Base-by-base conservation (phyloP, 2,888 invertebrate genomes). In the Lepetodrilus schrolli region DNA sequence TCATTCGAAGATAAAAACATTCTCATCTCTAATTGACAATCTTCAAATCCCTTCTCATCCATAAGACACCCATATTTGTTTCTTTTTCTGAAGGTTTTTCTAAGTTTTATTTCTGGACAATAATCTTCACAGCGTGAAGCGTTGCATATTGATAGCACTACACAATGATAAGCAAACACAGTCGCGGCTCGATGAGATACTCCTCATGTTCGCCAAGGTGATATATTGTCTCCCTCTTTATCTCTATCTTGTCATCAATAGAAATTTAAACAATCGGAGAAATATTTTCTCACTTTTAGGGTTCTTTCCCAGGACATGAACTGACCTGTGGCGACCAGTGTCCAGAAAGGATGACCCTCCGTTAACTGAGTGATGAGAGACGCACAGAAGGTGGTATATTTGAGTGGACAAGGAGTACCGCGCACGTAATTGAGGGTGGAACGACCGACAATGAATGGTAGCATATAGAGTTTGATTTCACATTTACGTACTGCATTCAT, bases 261-360 rank as follows among this genome's bases (percentile, higher is more conserved):
- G 58, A 58, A 30, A 58, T 23, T 58, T 13, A 30, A 30, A 58
- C 58, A 58, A 58, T 58, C 34, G 30, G 17, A 58, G 58, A 58
- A 58, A 58, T 58, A 58, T 58, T 58, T 58, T 58, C 58, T 34
- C 58, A 13, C 30, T 58, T 58, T 58, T 13, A 26, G 17, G 58
- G 58, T 58, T 30, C 58, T 58, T 58, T 58, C 58, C 58, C 58
- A 58, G 58, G 58, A 58, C 58, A 58, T 58, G 58, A 17, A 58
- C 30, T 58, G 58, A 58, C 58, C 58, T 58, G 58, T 58, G 26
- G 34, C 17, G 58, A 58, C 58, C 30, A 58, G 30, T 58, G 58
- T 58, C 58, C 58, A 17, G 58, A 2, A 17, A 58, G 17, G 30
- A 34, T 58, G 58, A 58, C 58, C 58, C 58, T 34, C 58, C 13